Base-by-base conservation (phyloP, 2,797 vertebrate genomes). In the Nasua narica region DNA sequence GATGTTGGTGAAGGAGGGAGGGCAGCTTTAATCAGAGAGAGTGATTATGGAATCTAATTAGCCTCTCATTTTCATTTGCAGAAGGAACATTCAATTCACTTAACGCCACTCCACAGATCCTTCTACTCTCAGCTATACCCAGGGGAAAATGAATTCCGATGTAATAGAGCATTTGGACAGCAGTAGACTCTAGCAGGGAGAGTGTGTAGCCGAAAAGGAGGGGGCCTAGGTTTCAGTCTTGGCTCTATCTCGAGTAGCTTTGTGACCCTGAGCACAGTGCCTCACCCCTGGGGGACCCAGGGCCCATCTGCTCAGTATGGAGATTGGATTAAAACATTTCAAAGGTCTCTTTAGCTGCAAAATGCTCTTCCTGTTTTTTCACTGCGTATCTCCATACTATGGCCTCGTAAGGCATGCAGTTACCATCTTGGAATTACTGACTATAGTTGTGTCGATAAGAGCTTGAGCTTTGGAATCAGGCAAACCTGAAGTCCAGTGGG, bases 1-100 rank as follows among this genome's bases (percentile, higher is more conserved):
- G 70, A 77, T 58, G 43, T 43, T 69, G n/a, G 77, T 40, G 18
- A 15, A 77, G 58, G 58, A 67, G 23, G 83, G 72, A 95, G 83
- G 78, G 81, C 82, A 91, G 65, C 88, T 96, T 92, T 96, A 97
- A 97, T 97, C 88, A 12, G 88, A 95, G 91, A 97, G 92, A 97
- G 96, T 95, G 96, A 98, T 96, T 97, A 96, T 85, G 62, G 46
- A 97, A 97, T 98, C 95, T 94, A 94, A 96, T 98, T 97, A 97
- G 97, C 86, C 76, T 91, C 88, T 97, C 95, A 95, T 97, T 96
- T 96, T 96, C 94, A 92, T 97, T 96, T 94, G 92, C 92, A 87
- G 95, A 95, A 97, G 70, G 93, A 92, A 96, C 96, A 95, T 97
- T 96, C 96, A 97, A 93, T 97, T 97, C 96, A 97, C 95, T 97